phyloP scores from a whole-genome alignment of 23 tunicate species.

The Aplidium turbinatum region DNA sequence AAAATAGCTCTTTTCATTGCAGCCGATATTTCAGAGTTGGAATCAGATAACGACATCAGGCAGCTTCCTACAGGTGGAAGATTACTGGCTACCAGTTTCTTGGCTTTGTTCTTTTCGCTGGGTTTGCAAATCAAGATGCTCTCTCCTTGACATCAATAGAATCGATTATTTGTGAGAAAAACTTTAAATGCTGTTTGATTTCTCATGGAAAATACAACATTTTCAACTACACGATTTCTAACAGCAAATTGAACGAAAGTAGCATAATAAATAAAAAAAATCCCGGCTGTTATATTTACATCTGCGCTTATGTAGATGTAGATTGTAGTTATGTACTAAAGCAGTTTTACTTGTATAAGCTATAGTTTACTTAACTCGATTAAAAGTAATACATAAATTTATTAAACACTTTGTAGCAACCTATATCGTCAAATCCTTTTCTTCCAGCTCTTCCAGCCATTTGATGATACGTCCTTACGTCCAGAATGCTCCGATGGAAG shows the following conservation, averaged over 20 bases:
- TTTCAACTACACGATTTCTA: too few relatives aligned
- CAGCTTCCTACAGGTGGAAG: slow-evolving; percentile 74
- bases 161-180: too few relatives aligned
- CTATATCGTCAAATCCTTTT: slow-evolving; percentile 86
- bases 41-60: slow-evolving; percentile 21
- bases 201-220: too few relatives aligned
- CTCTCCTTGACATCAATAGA: too few relatives aligned
- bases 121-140: slow-evolving; percentile 73
- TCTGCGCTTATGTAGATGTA: too few relatives aligned
- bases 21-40: slow-evolving; percentile 31
- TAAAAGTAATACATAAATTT: not conserved
- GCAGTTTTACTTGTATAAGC: not conserved
- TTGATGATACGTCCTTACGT: slow-evolving; percentile 72
- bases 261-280: too few relatives aligned
- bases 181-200: too few relatives aligned
- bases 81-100: slow-evolving; percentile 22
- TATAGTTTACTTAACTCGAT: not conserved
- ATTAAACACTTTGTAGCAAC: slow-evolving; percentile 32
- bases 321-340: too few relatives aligned
- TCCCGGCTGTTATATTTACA: too few relatives aligned
- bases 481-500: slow-evolving; percentile 61
- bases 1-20: slow-evolving; percentile 76
- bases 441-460: slow-evolving; percentile 99
- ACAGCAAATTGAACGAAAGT: too few relatives aligned
- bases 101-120: slow-evolving; percentile 55